Evolutionary conservation across 1,140 invertebrate genomes (phyloP), one percentile per base, ranked within the genome.

Genomic region (Odontomachus brunneus): DNA sequence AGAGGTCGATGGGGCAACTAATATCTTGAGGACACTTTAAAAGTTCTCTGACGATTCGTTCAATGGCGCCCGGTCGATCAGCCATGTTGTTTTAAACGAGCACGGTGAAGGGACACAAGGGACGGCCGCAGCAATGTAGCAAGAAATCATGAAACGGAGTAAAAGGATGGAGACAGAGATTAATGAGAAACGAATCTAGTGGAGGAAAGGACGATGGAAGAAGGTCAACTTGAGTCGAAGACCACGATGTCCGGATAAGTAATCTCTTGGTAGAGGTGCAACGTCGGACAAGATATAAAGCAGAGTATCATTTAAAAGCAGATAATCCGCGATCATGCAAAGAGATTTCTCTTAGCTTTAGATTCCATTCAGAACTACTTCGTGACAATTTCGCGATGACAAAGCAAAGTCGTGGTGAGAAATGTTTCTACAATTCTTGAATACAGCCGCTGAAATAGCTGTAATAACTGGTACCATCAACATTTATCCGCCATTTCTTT

Each of bases 161-260:
- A 88, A 89, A 88, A 89, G 89, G 90, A 90, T 88, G 91, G 89
- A 89, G 91, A 92, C 91, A 87, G 90, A 91, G 91, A 92, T 92
- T 92, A 92, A 92, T 92, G 92, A 90, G 91, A 92, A 90, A 92
- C 89, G 91, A 92, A 93, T 92, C 92, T 88, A 80, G 88, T 83
- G 51, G 84, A 81, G 83, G 59, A 82, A 76, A 76, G 59, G 57
- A 80, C 51, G 65, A 57, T 33, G 65, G 48, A 65, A 65, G 55
- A 71, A 48, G 72, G 59, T 48, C 75, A 49, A 71, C 75, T 57
- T 57, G 65, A 71, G 67, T 71, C 65, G 65, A 80, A 71, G 65
- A 80, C 51, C 65, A 53, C 49, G 29, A 15, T 5, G 69, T 26
- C 65, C 59, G 65, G 38, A 80, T 80, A 71, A 80, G 71, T 51